A percentile compares a stretch with the other conserved stretches of the same genome.
Evolutionary conservation across 2,113 vertebrate species (phyloP).

Genomic region (Oxyruncus cristatus): DNA sequence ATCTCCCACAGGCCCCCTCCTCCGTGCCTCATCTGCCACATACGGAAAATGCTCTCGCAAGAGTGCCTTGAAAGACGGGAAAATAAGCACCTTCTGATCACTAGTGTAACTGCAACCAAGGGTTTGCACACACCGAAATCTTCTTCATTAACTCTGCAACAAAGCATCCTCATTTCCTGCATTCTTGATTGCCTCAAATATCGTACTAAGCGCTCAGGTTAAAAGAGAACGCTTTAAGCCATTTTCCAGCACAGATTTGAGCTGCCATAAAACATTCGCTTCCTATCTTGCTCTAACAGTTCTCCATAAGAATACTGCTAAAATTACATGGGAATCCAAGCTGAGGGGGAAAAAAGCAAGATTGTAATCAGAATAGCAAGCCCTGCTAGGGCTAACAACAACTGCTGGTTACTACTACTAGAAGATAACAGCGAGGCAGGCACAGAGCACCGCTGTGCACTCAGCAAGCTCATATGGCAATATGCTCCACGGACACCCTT

Average conservation of each 20-base stretch:
- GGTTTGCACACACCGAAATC: background rate
- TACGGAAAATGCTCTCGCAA: background rate
- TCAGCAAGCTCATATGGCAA: background rate
- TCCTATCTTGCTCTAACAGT: constrained; percentile 23
- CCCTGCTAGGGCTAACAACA: background rate
- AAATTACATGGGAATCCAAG: constrained; percentile 30
- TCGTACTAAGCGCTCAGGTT: background rate
- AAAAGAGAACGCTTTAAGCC: constrained; percentile 22
- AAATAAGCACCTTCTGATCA: background rate
- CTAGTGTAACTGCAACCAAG: background rate
- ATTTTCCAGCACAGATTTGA: background rate
- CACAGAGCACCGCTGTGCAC: background rate
- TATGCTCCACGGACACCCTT: background rate
- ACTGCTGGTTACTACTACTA: background rate
- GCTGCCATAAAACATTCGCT: background rate
- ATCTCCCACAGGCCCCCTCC: background rate
- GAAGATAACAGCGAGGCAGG: background rate
- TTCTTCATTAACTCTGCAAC: constrained; percentile 31
- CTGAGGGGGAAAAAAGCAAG: background rate
- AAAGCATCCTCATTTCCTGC: background rate
- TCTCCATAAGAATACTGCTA: constrained; percentile 23
- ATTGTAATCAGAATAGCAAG: constrained; percentile 29
- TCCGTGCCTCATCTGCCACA: background rate
- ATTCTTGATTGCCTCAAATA: constrained; percentile 26
- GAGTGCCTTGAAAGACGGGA: background rate